These are phyloP conservation scores for Paramuricea clavata DNA, from an alignment of 92 coral and sea anemone species.

Conservation along the genomic window DNA sequence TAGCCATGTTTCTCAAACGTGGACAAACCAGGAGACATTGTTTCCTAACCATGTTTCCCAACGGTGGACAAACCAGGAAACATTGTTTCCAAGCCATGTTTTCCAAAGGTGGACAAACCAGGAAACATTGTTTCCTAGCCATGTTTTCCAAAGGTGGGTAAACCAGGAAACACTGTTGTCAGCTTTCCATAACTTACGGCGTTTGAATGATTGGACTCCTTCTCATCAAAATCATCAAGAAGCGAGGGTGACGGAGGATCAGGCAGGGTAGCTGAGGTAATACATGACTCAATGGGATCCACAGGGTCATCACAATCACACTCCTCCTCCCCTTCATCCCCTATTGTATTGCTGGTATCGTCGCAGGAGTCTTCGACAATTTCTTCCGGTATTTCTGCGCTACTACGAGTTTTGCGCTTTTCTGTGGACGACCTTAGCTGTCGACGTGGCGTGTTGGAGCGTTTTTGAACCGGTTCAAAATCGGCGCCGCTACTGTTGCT, in stretches of 20 bases:
- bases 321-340: not conserved
- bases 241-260: slow-evolving; percentile 32
- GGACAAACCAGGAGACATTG: not conserved
- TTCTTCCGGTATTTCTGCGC: not conserved
- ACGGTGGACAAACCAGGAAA: not conserved
- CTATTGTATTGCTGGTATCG: not conserved
- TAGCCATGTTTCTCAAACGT: not conserved
- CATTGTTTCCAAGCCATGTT: not conserved
- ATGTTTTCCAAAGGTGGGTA: not conserved
- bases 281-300: not conserved
- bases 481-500: slow-evolving; percentile 33
- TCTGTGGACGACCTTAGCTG: slow-evolving; percentile 2
- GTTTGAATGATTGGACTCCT: slow-evolving; percentile 13
- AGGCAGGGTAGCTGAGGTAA: not conserved
- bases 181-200: not conserved
- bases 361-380: not conserved
- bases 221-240: not conserved
- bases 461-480: not conserved
- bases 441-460: not conserved
- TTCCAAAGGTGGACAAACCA: not conserved
- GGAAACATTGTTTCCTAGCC: not conserved
- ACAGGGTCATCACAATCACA: not conserved
- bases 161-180: too few species aligned
- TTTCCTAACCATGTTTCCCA: not conserved
- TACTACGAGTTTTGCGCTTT: not conserved